phyloP scores from a whole-genome alignment of 1,140 invertebrate species.

The Macrosteles quadrilineatus region DNA sequence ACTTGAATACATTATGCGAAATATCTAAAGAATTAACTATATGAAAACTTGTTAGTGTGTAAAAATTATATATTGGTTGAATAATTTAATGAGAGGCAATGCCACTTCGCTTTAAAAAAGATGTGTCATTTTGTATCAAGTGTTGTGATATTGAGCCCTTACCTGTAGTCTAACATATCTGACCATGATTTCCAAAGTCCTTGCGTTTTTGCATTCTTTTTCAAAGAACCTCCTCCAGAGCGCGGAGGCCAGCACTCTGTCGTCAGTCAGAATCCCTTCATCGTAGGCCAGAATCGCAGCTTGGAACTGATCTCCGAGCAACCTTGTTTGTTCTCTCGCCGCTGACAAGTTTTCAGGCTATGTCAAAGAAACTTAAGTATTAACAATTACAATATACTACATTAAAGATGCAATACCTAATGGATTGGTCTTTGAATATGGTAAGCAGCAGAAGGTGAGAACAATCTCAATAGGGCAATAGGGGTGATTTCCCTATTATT shows the following conservation, averaged over 20 bases:
- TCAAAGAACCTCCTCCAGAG: slow-evolving; percentile 82
- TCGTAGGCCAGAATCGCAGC: slow-evolving; percentile 84
- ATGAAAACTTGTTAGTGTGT: not conserved
- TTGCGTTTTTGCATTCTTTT: slow-evolving; percentile 60
- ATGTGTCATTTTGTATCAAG: not conserved
- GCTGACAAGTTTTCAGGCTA: slow-evolving; percentile 59
- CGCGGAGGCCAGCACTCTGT: slow-evolving; percentile 72
- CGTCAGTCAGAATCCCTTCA: slow-evolving; percentile 74
- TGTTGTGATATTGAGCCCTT: slow-evolving; percentile 35
- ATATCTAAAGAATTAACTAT: not conserved
- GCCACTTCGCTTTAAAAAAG: not conserved
- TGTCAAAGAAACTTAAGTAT: too few relatives aligned
- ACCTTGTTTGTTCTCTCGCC: slow-evolving; percentile 46
- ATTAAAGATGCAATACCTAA: too few relatives aligned
- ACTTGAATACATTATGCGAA: not conserved
- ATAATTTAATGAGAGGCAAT: not conserved
- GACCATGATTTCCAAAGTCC: slow-evolving; percentile 65
- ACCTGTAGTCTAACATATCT: slow-evolving; percentile 73
- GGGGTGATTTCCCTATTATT: not conserved
- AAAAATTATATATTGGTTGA: not conserved
- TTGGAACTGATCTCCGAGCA: slow-evolving; percentile 75
- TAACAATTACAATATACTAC: too few relatives aligned
- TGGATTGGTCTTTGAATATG: too few relatives aligned
- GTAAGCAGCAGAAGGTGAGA: too few relatives aligned
- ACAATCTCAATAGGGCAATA: not conserved